phyloP scores from a whole-genome alignment of 2,113 vertebrate genomes.

The Sturnus vulgaris region DNA sequence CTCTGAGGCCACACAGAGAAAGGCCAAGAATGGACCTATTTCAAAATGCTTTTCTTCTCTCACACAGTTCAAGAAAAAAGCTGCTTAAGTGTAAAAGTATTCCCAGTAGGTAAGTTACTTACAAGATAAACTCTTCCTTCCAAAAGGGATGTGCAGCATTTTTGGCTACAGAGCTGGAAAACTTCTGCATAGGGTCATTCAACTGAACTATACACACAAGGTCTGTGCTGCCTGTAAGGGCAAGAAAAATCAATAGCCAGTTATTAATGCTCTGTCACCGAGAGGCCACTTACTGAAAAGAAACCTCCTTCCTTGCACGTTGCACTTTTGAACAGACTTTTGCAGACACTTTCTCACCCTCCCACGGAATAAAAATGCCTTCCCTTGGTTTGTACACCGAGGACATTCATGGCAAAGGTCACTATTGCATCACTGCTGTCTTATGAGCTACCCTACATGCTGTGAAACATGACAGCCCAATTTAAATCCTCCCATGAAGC shows the following conservation, averaged over 20 bases:
- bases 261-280: not conserved
- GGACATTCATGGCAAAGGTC: not conserved
- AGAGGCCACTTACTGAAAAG: not conserved
- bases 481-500: not conserved
- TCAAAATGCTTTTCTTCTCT: not conserved
- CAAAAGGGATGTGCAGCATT: slow-evolving; percentile 76
- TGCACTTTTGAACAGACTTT: not conserved
- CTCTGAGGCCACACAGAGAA: not conserved
- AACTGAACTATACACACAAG: slow-evolving; percentile 79
- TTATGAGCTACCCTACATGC: not conserved
- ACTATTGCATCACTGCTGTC: not conserved
- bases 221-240: slow-evolving; percentile 71
- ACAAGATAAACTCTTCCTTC: slow-evolving; percentile 95
- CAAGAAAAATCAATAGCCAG: not conserved
- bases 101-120: slow-evolving; percentile 58
- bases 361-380: not conserved
- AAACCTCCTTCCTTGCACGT: not conserved
- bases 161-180: slow-evolving; percentile 76
- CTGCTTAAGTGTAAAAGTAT: not conserved
- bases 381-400: not conserved
- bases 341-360: not conserved
- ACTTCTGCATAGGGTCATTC: slow-evolving; percentile 87
- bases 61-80: not conserved
- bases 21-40: not conserved
- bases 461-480: not conserved